Percentiles rank a stretch among this genome's conserved stretches.
phyloP scores from a whole-genome alignment of 2,113 vertebrate species.

The Lynx canadensis region DNA sequence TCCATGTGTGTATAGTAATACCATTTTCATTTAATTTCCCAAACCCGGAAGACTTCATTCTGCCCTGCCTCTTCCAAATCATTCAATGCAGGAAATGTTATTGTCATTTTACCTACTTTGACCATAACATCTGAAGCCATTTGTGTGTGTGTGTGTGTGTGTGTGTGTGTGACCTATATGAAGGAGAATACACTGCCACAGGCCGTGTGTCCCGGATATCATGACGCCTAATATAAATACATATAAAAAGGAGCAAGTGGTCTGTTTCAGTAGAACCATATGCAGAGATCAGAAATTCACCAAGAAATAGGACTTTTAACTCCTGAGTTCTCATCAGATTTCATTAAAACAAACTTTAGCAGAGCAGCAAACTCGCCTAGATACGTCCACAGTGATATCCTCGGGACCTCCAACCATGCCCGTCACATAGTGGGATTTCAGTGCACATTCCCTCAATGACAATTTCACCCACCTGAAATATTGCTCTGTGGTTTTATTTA shows the following conservation, averaged over 20 bases:
- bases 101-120: constrained; percentile 35
- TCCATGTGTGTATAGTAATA: neutral
- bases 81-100: constrained; percentile 31
- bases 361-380: neutral
- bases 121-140: constrained; percentile 17
- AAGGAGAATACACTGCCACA: constrained; percentile 27
- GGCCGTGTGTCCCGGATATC: constrained; percentile 27
- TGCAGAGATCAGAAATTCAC: constrained; percentile 52
- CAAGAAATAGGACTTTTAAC: constrained; percentile 49
- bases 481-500: constrained; percentile 76
- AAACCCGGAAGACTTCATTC: constrained; percentile 2
- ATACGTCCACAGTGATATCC: neutral
- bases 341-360: constrained; percentile 26
- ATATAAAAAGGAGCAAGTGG: constrained; percentile 30
- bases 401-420: neutral
- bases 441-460: constrained; percentile 44
- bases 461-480: constrained; percentile 69
- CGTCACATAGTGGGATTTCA: constrained; percentile 36
- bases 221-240: constrained; percentile 47
- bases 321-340: constrained; percentile 48
- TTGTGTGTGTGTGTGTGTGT: neutral
- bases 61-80: neutral
- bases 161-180: neutral
- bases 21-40: constrained; percentile 57
- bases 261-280: constrained; percentile 52